Percentiles rank a stretch among this genome's conserved stretches.
These are phyloP conservation scores for Euphonia xanthogaster DNA, from an alignment of 2,797 vertebrate species.

Conservation along the genomic window DNA sequence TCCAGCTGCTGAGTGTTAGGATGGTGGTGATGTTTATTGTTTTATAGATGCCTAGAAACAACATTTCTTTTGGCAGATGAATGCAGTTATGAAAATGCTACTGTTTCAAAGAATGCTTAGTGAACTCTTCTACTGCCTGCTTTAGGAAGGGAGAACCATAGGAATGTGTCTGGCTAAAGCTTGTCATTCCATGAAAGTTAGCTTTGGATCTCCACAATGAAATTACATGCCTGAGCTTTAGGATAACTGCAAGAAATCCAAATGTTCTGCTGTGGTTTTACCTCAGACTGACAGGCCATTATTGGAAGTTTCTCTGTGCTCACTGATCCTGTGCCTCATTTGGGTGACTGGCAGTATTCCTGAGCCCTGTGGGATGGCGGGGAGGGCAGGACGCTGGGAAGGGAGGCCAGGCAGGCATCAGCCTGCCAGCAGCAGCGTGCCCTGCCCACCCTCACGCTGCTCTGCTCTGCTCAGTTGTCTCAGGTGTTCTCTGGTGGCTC, in stretches of 20 bases:
- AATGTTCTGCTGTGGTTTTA: neutral
- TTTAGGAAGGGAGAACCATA: neutral
- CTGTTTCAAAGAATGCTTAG: neutral
- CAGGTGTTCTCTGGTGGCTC: slow-evolving; percentile 80
- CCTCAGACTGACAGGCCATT: neutral
- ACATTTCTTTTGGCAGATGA: neutral
- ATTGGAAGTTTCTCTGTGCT: neutral
- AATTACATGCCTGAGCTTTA: neutral
- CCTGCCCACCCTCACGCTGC: neutral
- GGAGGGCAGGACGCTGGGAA: fast-evolving
- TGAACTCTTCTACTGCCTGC: neutral
- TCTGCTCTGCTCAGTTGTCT: slow-evolving; percentile 73
- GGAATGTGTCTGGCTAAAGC: neutral
- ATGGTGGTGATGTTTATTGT: neutral
- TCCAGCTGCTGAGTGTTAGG: neutral
- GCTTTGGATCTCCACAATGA: neutral
- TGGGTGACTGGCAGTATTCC: neutral
- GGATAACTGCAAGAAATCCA: neutral
- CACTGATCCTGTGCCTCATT: neutral
- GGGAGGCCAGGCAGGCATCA: neutral
- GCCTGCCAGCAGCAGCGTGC: neutral
- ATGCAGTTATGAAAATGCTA: neutral
- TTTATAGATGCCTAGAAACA: neutral
- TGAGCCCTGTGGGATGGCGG: neutral
- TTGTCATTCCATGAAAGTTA: neutral